Percentiles rank a stretch among this genome's conserved stretches.
phyloP scores from a whole-genome alignment of 2,113 vertebrate species.

The Choloepus hoffmanni region DNA sequence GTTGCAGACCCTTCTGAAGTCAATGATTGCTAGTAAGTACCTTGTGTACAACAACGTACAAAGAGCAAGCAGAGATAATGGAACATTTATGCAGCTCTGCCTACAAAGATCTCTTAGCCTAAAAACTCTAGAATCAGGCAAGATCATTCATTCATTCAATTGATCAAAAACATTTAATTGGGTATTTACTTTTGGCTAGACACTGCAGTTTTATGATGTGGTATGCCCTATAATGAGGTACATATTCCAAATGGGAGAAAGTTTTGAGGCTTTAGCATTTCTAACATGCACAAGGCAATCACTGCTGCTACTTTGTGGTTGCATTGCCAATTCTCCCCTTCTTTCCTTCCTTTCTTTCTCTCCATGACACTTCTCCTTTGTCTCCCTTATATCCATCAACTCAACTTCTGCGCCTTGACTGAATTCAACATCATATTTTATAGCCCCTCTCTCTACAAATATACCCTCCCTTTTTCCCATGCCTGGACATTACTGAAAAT shows the following conservation, averaged over 20 bases:
- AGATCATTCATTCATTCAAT: not conserved
- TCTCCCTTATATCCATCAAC: not conserved
- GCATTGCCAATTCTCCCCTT: not conserved
- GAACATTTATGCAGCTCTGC: too few species aligned
- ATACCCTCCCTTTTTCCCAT: not conserved
- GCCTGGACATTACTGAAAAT: not conserved
- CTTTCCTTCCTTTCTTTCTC: not conserved
- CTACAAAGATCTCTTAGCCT: not conserved
- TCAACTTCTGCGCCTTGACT: not conserved
- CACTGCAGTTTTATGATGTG: not conserved
- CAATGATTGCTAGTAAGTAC: not conserved
- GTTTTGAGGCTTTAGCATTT: not conserved
- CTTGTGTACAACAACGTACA: accelerated
- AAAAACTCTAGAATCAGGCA: not conserved
- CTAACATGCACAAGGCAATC: accelerated
- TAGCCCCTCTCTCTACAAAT: not conserved
- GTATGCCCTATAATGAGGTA: accelerated
- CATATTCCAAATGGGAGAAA: not conserved
- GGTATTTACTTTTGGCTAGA: not conserved
- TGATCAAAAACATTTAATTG: not conserved
- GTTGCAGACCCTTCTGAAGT: not conserved
- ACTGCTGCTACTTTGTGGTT: too few species aligned
- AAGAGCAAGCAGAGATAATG: not conserved
- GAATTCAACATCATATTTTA: not conserved
- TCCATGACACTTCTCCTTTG: not conserved